A percentile compares a stretch with the other conserved stretches of the same genome.
Conservation (phyloP, 2,888 invertebrate species). For the Ferrisia virgata region DNA sequence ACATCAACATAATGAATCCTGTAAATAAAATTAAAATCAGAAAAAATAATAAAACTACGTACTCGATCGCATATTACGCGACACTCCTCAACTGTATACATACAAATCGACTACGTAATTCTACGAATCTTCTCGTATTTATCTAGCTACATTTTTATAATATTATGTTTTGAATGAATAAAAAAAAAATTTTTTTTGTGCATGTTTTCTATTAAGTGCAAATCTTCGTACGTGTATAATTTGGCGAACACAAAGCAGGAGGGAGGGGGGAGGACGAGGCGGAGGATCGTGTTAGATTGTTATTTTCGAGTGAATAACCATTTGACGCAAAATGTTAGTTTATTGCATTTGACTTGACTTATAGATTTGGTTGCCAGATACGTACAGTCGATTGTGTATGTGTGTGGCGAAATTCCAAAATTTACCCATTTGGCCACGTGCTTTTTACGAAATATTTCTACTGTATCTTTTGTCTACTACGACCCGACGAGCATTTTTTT, state of each 20-base stretch:
- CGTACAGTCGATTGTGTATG: not conserved
- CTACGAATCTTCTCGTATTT: not conserved
- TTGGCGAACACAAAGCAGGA: no score
- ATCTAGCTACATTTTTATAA: no score
- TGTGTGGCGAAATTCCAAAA: constrained; percentile 4
- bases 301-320: constrained; percentile 19
- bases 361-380: not conserved
- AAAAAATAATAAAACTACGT: no score
- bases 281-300: not conserved
- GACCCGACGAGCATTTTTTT: not conserved
- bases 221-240: not conserved
- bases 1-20: constrained; percentile 32
- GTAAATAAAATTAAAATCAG: not conserved
- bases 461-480: constrained; percentile 14
- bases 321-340: not conserved
- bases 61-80: not conserved
- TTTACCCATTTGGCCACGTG: not conserved
- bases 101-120: not conserved
- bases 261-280: not conserved
- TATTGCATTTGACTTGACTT: not conserved
- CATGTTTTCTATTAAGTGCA: not conserved
- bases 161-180: not conserved
- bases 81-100: not conserved
- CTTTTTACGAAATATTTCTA: not conserved
- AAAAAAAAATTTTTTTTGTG: not conserved